Evolutionary conservation across 2,888 invertebrate species (phyloP).

Genomic region (Morpho achilles): DNA sequence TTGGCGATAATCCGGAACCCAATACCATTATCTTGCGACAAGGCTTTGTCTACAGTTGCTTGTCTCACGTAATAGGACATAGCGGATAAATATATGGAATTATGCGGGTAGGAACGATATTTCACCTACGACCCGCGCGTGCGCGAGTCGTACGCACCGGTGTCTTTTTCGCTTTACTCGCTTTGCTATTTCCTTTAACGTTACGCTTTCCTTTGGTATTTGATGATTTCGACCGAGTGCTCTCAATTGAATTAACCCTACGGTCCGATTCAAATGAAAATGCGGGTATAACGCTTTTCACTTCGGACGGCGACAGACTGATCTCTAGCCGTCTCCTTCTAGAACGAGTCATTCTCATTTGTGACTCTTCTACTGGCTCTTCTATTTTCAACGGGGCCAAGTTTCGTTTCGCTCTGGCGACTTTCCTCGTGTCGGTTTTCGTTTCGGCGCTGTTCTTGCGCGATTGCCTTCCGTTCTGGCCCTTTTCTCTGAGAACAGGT

Average conservation of each 20-base stretch:
- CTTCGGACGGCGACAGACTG: conserved; percentile 60
- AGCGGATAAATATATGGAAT: neutral
- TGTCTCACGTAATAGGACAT: no score
- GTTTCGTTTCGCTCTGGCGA: conserved; percentile 42
- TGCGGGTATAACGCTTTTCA: conserved; percentile 44
- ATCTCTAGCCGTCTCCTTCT: conserved; percentile 55
- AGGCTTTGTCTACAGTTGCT: conserved; percentile 21
- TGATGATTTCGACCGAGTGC: conserved; percentile 42
- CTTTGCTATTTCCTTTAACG: conserved; percentile 27
- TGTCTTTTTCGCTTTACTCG: conserved; percentile 46
- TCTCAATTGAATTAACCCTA: conserved; percentile 51
- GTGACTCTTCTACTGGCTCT: conserved; percentile 25
- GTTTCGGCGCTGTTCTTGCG: conserved; percentile 36
- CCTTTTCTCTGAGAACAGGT: conserved; percentile 66
- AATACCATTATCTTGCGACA: no score
- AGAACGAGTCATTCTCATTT: conserved; percentile 60
- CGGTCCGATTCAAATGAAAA: conserved; percentile 63
- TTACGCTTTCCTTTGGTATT: conserved; percentile 37
- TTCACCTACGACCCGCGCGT: conserved; percentile 56
- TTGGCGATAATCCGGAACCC: no score
- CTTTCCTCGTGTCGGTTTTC: conserved; percentile 40
- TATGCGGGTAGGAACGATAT: conserved; percentile 23
- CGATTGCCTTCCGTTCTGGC: conserved; percentile 56
- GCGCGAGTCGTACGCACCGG: conserved; percentile 48
- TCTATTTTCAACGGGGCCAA: conserved; percentile 37